Conservation (phyloP, 2,797 vertebrate species). For the Bradypus variegatus region DNA sequence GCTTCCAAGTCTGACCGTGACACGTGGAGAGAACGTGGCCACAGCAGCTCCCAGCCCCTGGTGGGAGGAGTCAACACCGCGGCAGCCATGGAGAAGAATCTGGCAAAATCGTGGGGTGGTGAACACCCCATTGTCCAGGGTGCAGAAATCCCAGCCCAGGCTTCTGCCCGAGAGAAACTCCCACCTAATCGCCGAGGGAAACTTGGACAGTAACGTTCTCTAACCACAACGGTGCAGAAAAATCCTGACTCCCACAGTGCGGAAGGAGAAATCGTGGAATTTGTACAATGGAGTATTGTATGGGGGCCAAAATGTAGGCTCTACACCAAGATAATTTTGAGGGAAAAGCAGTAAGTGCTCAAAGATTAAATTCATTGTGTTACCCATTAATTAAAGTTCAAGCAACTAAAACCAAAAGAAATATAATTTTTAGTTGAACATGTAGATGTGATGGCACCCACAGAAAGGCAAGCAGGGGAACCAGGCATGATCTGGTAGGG, state of each 20-base stretch:
- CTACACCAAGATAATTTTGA: not conserved
- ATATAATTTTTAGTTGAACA: too few relatives aligned
- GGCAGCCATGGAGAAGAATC: not conserved
- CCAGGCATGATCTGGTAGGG: not conserved
- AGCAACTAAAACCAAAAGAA: not conserved
- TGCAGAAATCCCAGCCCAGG: too few relatives aligned
- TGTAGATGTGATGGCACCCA: too few relatives aligned
- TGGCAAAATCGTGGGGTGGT: rapidly evolving
- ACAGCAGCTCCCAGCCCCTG: rapidly evolving
- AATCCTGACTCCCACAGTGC: rapidly evolving
- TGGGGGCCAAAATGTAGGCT: not conserved
- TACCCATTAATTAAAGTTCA: not conserved
- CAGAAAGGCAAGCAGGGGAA: not conserved
- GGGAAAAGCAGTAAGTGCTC: not conserved
- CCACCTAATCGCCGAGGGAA: not conserved
- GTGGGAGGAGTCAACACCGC: rapidly evolving
- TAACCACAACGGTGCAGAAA: not conserved
- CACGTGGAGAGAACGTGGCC: rapidly evolving
- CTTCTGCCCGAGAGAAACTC: not conserved
- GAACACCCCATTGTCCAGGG: not conserved
- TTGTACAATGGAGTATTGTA: rapidly evolving
- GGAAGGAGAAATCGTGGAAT: rapidly evolving
- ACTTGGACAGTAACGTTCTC: too few relatives aligned
- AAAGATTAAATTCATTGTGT: not conserved
- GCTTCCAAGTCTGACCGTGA: rapidly evolving